Base-by-base conservation (phyloP, 2,888 invertebrate species). In the Eristalinus aeneus region DNA sequence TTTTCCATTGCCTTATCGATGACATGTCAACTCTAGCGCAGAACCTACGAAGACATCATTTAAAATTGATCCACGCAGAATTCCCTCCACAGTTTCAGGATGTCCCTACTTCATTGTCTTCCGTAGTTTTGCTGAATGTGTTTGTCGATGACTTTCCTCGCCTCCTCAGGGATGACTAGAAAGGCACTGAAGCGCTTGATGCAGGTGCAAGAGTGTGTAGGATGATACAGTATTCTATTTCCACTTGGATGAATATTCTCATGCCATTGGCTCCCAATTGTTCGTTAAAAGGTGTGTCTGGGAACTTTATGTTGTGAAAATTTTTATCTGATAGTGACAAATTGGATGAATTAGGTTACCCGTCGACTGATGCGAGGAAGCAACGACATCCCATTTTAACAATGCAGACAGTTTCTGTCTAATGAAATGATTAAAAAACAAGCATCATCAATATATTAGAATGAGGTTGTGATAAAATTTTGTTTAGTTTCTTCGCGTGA, bases 121-220 rank as follows among this genome's bases (percentile, higher is more conserved):
- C 56, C 9, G 56, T 23, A 22, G 56, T 22, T 22, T 56, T 2
- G 56, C 22, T 8, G 56, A 56, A 27, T 23, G 56, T 54, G 58
- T 68, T 32, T 56, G 22, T 16, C n/a, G 9, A 32, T 60, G 31
- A 31, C 9, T n/a, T 27, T n/a, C 53, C 10, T 8, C n/a, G n/a
- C 10, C 8, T 60, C 27, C 31, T 31, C 16, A 60, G 58, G 23
- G 58, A 31, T 27, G 31, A 31, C 22, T 46, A 46, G 46, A 46
- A 8, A 8, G 16, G 2, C 46, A 16, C 46, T 16, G 16, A 16
- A 46, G 46, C 46, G 16, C 46, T 46, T 46, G 46, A 54, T 56
- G 56, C 68, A 78, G 60, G 58, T 78, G 71, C 72, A 78, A 36
- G 60, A 65, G 61, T 67, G 61, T 73, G 67, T 54, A 56, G 60